A percentile compares a stretch with the other conserved stretches of the same genome.
Evolutionary conservation across 1,140 invertebrate genomes (phyloP).

Genomic region (Lepidurus arcticus): DNA sequence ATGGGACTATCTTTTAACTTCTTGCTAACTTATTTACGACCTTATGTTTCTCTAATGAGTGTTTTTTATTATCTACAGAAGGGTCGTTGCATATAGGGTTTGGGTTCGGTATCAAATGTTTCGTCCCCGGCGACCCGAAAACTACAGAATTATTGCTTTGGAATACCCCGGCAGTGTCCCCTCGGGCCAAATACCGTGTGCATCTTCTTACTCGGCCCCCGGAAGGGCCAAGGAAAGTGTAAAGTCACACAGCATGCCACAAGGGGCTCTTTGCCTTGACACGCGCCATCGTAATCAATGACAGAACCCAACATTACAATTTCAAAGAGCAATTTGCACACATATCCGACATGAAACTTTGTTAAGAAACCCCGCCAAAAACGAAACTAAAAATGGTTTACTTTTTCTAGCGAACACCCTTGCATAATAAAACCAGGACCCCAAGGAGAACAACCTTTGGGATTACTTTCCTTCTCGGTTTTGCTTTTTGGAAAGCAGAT

Average conservation of each 20-base stretch:
- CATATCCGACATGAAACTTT: background rate
- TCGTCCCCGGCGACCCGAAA: constrained; percentile 5
- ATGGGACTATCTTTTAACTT: background rate
- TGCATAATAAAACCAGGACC: background rate
- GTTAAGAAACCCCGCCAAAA: background rate
- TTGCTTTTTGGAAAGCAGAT: no score
- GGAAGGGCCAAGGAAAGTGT: background rate
- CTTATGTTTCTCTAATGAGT: background rate
- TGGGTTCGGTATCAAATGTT: background rate
- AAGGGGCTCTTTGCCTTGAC: constrained; percentile 17
- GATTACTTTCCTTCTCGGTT: no score
- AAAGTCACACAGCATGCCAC: constrained; percentile 10
- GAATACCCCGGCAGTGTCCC: constrained; percentile 28
- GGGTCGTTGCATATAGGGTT: constrained; percentile 1
- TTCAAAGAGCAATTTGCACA: constrained; percentile 18
- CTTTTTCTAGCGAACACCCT: background rate
- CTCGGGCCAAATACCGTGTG: background rate
- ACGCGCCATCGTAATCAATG: constrained; percentile 10
- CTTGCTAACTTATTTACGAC: background rate
- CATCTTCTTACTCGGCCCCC: background rate
- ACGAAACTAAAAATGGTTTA: background rate
- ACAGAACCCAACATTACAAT: constrained; percentile 15
- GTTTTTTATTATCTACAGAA: constrained; percentile 11
- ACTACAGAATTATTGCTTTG: constrained; percentile 31
- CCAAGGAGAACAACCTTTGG: background rate